Base-by-base conservation (phyloP, 2,888 invertebrate species). In the Catocala sponsa region DNA sequence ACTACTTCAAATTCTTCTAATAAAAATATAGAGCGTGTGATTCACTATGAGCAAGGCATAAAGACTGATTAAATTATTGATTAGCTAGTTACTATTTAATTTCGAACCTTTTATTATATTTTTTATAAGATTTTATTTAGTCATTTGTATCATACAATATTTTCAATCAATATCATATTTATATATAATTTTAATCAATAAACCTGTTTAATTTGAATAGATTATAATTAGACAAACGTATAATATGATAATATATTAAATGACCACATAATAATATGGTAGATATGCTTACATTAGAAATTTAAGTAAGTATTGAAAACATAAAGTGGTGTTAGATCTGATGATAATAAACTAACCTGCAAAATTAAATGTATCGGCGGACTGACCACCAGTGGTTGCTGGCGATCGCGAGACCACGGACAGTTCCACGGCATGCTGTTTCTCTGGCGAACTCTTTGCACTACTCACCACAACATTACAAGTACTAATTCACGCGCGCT, bases 331-430 rank as follows among this genome's bases (percentile, higher is more conserved):
- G 46, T 9, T 32, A 42, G 6, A 38, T 7, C 6, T 38, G 35
- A 38, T 38, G 35, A 38, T 38, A 38, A 57, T 55, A 72, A 73
- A 88, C 92, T 79, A 85, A 94, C 94, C 93, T 92, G 87, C 57
- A 85, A 69, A 58, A 89, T 72, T 66, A 90, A 78, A 56, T 89
- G 87, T 57, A 89, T 80, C 62, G 91, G 89, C 62, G 86, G 85
- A 74, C 88, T 91, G 80, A 90, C 88, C 78, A 80, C 84, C 44
- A 84, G 81, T 70, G 89, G 85, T 58, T 84, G 84, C 82, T 86
- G 90, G 57, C 88, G 90, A 68, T 88, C 89, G 54, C 88, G 89
- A 65, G 94, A 92, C 94, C 94, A 94, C 78, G 92, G 92, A 70
- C 94, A 94, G 68, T 79, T 90, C 93, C 92, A 93, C 76, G 93